Base-by-base conservation (phyloP, 2,797 vertebrate genomes). In the Erpetoichthys calabaricus region DNA sequence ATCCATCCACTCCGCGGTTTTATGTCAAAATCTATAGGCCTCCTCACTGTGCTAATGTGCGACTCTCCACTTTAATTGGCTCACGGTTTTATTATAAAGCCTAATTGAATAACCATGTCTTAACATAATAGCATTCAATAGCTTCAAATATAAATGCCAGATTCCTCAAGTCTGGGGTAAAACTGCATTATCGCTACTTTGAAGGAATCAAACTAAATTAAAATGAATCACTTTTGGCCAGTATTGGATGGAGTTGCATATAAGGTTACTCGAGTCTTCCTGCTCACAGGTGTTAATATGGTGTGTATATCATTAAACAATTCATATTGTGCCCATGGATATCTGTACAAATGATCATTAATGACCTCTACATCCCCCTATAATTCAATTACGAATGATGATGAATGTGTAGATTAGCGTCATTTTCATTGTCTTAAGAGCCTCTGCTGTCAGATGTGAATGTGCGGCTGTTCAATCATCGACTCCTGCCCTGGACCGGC, bases 351-450 rank as follows among this genome's bases (percentile, higher is more conserved):
- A 54, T 54, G 53, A 54, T 54, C 53, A 42, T 41, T 54, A 54
- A 54, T 54, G 53, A 54, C 25, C 53, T 54, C 53, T 54, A 54
- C 41, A 44, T 54, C 41, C 53, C 42, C 42, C 10, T 54, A 54
- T 54, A 54, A 54, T 54, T 54, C 53, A 54, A 42, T 54, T 54
- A 7, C 6, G 5, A 41, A 4, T 8, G 6, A 8, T 54, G 53
- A 54, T 54, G 41, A 54, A 44, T 54, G 42, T 54, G 10, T 5
- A 44, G 53, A 54, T 54, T 54, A 54, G 53, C 8, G 53, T 54
- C 53, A 54, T 54, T 54, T 54, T 54, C 53, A 54, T 42, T 54
- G 53, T 54, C 53, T 54, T 54, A 54, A 54, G 53, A 54, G 53
- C 53, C 10, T 54, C 7, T 41, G 5, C 53, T 54, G 53, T 54